Conservation (phyloP, 2,797 vertebrate genomes). For the Sebastolobus altivelis region DNA sequence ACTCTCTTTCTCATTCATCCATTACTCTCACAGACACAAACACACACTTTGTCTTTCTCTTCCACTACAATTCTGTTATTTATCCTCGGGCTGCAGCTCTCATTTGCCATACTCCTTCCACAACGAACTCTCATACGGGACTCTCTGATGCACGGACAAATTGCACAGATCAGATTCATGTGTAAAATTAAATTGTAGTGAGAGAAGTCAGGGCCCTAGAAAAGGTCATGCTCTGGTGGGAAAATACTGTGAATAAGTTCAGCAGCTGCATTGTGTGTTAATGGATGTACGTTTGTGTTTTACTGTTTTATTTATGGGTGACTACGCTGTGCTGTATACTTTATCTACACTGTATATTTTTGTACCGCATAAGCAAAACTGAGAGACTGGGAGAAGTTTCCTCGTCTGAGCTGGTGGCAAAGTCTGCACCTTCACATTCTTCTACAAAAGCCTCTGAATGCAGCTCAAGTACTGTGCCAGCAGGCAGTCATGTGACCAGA, state of each 20-base stretch:
- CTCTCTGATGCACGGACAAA: slow-evolving; percentile 24
- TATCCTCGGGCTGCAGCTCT: slow-evolving; percentile 42
- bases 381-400: slow-evolving; percentile 28
- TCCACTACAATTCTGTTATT: slow-evolving; percentile 57
- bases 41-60: slow-evolving; percentile 1
- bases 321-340: neutral
- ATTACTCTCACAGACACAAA: neutral
- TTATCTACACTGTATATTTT: slow-evolving; percentile 5
- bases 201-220: slow-evolving; percentile 17
- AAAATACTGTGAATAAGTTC: slow-evolving; percentile 18
- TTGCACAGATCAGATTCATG: slow-evolving; percentile 26
- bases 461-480: slow-evolving; percentile 72
- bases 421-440: slow-evolving; percentile 71
- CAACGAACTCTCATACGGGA: slow-evolving; percentile 2
- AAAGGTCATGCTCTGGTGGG: slow-evolving; percentile 2
- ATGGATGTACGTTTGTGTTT: slow-evolving; percentile 11
- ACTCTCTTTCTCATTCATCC: neutral
- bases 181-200: slow-evolving; percentile 24
- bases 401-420: slow-evolving; percentile 48
- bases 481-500: slow-evolving; percentile 79
- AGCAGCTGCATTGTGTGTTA: slow-evolving; percentile 21
- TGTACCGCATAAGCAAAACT: neutral
- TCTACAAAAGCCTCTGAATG: slow-evolving; percentile 67
- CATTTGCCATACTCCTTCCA: slow-evolving; percentile 19
- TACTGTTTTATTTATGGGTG: slow-evolving; percentile 4